Conservation (phyloP, 2,888 invertebrate species). For the Eristalinus sepulchralis region DNA sequence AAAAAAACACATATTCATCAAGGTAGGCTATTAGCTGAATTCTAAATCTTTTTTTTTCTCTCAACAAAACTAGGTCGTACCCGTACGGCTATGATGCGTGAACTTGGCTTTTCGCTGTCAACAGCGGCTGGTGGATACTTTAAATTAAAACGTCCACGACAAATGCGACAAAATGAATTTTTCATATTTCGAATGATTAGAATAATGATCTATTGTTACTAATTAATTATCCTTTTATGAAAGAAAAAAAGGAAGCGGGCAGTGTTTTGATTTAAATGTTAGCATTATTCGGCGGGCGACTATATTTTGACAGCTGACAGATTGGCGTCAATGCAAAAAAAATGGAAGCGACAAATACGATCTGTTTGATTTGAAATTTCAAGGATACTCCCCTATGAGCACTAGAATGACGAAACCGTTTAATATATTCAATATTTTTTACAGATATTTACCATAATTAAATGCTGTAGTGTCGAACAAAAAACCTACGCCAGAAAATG, state of each 20-base stretch:
- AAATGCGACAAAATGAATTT: slow-evolving; percentile 68
- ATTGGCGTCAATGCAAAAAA: slow-evolving; percentile 53
- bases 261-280: slow-evolving; percentile 69
- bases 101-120: slow-evolving; percentile 52
- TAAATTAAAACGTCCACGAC: slow-evolving; percentile 66
- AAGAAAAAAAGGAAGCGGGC: slow-evolving; percentile 44
- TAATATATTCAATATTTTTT: too few species aligned
- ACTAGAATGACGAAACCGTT: background rate
- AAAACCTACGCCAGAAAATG: too few species aligned
- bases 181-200: slow-evolving; percentile 48
- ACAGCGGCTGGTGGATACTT: slow-evolving; percentile 65
- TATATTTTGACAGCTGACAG: slow-evolving; percentile 55
- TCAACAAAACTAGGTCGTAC: slow-evolving; percentile 51
- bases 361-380: slow-evolving; percentile 37
- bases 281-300: slow-evolving; percentile 70
- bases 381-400: background rate
- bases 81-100: slow-evolving; percentile 57
- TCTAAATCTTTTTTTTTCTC: slow-evolving; percentile 5
- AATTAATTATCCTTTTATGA: slow-evolving; percentile 39
- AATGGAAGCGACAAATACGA: slow-evolving; percentile 10
- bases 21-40: background rate
- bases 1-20: slow-evolving; percentile 17
- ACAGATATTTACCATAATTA: too few species aligned
- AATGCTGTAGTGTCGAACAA: too few species aligned
- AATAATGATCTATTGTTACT: background rate